These are phyloP conservation scores for Bucorvus abyssinicus DNA, from an alignment of 2,797 vertebrate species.

Conservation along the genomic window DNA sequence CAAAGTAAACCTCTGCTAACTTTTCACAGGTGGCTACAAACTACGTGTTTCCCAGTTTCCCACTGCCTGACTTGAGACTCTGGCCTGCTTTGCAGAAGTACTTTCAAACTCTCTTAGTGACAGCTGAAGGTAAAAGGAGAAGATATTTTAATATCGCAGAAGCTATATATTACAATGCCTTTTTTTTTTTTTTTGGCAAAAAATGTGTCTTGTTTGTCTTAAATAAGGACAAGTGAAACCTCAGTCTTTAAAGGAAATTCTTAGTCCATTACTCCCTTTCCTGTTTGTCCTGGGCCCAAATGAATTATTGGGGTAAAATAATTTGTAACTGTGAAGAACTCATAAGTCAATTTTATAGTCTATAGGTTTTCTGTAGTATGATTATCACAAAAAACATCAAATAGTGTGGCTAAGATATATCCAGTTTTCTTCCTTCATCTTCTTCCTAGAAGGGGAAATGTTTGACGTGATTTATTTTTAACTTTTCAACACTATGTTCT, in stretches of 20 bases:
- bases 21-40: background rate
- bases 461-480: background rate
- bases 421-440: background rate
- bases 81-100: background rate
- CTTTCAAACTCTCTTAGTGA: background rate
- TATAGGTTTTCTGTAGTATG: background rate
- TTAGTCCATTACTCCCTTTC: background rate
- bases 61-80: background rate
- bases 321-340: background rate
- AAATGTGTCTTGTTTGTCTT: background rate
- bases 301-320: background rate
- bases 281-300: background rate
- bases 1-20: background rate
- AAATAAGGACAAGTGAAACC: background rate
- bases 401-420: background rate
- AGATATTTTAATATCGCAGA: background rate
- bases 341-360: background rate
- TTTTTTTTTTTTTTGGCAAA: background rate
- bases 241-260: background rate
- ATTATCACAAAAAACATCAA: background rate
- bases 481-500: background rate
- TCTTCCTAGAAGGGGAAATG: background rate
- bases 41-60: background rate
- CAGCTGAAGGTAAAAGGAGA: background rate
- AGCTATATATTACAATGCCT: background rate